Evolutionary conservation across 2,888 invertebrate species (phyloP).

Genomic region (Zaprionus bogoriensis): DNA sequence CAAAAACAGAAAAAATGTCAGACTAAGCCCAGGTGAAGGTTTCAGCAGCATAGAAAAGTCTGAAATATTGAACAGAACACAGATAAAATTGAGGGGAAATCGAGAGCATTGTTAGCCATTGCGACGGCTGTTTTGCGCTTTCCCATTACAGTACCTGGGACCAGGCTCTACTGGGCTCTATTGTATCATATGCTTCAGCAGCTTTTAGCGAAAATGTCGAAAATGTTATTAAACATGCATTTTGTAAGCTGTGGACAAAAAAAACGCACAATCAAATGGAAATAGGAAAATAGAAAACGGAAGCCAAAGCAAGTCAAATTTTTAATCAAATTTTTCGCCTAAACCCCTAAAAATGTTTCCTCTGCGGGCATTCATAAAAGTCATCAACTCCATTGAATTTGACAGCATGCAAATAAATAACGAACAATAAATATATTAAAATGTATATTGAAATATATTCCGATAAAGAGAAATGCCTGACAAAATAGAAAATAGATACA

Average conservation of each 20-base stretch:
- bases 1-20: slow-evolving; percentile 25
- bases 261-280: slow-evolving; percentile 5
- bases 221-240: slow-evolving; percentile 61
- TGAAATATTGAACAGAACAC: slow-evolving; percentile 56
- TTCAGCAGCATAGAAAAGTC: slow-evolving; percentile 45
- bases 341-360: slow-evolving; percentile 40
- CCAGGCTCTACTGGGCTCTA: slow-evolving; percentile 10
- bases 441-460: background rate
- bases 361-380: slow-evolving; percentile 6
- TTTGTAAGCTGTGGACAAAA: slow-evolving; percentile 17
- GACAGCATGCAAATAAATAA: background rate
- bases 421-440: background rate
- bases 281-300: slow-evolving; percentile 16
- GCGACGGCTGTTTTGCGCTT: slow-evolving; percentile 16
- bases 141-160: slow-evolving; percentile 2
- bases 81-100: slow-evolving; percentile 9
- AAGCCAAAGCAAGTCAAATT: slow-evolving; percentile 57
- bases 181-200: slow-evolving; percentile 23
- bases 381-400: background rate
- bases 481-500: too few relatives aligned
- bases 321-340: slow-evolving; percentile 61
- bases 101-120: slow-evolving; percentile 48
- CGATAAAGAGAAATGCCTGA: too few relatives aligned
- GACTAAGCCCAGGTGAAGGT: slow-evolving; percentile 47
- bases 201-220: slow-evolving; percentile 23